Percentiles rank a stretch among this genome's conserved stretches.
Evolutionary conservation across 2,888 invertebrate genomes (phyloP).

Genomic region (Calameuta filiformis): DNA sequence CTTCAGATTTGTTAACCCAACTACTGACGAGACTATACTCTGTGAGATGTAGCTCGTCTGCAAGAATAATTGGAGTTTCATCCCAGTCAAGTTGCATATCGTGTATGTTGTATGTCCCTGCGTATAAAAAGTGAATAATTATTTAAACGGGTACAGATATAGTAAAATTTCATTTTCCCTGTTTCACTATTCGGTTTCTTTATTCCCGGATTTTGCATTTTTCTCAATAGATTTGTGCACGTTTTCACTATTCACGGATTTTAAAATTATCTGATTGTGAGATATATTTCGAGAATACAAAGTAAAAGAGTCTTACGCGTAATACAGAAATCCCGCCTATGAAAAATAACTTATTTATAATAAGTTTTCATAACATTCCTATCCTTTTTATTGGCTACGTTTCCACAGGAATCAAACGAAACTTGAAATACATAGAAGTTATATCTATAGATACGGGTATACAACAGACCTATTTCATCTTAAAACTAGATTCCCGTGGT

Average conservation of each 20-base stretch:
- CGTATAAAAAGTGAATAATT: neutral
- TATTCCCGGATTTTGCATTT: neutral
- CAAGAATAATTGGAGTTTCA: constrained; percentile 78
- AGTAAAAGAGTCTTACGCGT: too few relatives aligned
- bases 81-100: constrained; percentile 83
- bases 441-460: too few relatives aligned
- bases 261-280: neutral
- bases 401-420: too few relatives aligned
- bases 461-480: too few relatives aligned
- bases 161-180: neutral
- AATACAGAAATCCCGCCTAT: too few relatives aligned
- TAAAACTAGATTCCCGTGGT: neutral
- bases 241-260: neutral
- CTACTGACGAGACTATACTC: constrained; percentile 80
- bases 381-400: too few relatives aligned
- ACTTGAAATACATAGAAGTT: too few relatives aligned
- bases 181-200: neutral
- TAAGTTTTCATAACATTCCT: too few relatives aligned
- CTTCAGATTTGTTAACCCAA: constrained; percentile 78
- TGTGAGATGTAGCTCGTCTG: constrained; percentile 81
- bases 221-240: neutral
- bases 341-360: too few relatives aligned
- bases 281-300: too few relatives aligned
- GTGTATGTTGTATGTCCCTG: constrained; percentile 86
- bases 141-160: neutral